phyloP scores from a whole-genome alignment of 2,888 invertebrate genomes.

The Notocelia uddmanniana region DNA sequence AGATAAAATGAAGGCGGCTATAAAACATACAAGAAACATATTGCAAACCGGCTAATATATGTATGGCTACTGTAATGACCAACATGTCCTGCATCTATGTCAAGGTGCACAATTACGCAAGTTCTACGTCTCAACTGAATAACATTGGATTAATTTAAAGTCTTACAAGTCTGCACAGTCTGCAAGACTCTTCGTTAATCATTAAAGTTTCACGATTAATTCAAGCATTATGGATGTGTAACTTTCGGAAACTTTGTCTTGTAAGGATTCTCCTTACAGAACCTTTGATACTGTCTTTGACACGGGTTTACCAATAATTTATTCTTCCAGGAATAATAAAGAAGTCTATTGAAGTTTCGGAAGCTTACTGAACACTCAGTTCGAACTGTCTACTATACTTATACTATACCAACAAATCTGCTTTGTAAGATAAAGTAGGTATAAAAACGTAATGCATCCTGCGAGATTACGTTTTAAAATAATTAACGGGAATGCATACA shows the following conservation, averaged over 20 bases:
- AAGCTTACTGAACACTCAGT: constrained; percentile 15
- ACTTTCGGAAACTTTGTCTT: constrained; percentile 8
- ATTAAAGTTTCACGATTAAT: too few relatives aligned
- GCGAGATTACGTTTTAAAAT: too few relatives aligned
- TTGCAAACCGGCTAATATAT: constrained; percentile 9
- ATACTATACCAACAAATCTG: not conserved
- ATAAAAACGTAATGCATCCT: too few relatives aligned
- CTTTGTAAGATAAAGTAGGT: too few relatives aligned
- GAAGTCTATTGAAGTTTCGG: constrained; percentile 9
- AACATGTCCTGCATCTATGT: constrained; percentile 27
- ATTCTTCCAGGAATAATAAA: constrained; percentile 19
- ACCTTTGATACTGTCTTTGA: constrained; percentile 3
- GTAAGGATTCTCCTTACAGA: not conserved
- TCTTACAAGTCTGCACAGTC: not conserved
- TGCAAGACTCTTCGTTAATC: not conserved
- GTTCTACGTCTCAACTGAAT: constrained; percentile 12
- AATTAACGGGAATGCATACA: too few relatives aligned
- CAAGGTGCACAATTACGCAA: constrained; percentile 16
- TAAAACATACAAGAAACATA: constrained; percentile 12
- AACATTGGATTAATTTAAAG: constrained; percentile 15
- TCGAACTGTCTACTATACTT: too few relatives aligned
- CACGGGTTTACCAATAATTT: not conserved
- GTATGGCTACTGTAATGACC: constrained; percentile 7
- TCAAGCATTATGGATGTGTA: constrained; percentile 1
- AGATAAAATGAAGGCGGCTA: not conserved